Evolutionary conservation across 2,888 invertebrate genomes (phyloP), one percentile per base, ranked within the genome.

Genomic region (Congeria kusceri): DNA sequence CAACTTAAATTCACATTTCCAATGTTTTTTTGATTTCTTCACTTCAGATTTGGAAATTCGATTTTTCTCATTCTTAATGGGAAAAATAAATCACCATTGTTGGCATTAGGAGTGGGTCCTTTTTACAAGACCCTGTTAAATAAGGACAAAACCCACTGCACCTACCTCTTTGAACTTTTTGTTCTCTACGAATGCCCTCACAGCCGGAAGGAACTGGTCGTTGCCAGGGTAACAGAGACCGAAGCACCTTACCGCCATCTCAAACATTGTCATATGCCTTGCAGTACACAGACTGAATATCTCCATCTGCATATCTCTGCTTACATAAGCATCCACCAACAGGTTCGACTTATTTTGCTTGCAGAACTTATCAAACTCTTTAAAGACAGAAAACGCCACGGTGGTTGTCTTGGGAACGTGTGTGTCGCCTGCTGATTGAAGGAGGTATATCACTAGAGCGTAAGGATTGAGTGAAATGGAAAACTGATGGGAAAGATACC

Each of bases 141-240:
- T n/a, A n/a, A n/a, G n/a, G n/a, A n/a, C n/a, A n/a, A n/a, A n/a
- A n/a, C n/a, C n/a, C n/a, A n/a, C n/a, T 53, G 20, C 11, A 65
- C 75, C 61, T 73, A 91, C 90, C 87, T 91, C 90, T 75, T 89
- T 90, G 64, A 81, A 86, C 69, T 87, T 87, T 39, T 88, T 80
- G 28, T 83, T 77, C 13, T 75, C 76, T 15, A 90, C 20, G 27
- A 89, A 84, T 4, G 65, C 57, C 53, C 70, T 77, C 7, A 91
- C 75, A 46, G 75, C 65, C 0, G 88, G 87, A 13, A 91, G 56
- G 74, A 90, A 88, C 47, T 85, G 87, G 18, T 87, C 86, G 61
- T 90, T 89, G 18, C 87, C 88, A 3, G 69, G 73, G 28, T 87
- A 85, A 62, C 86, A 80, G 27, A 91, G 67, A 29, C 80, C 66